These are phyloP conservation scores for Agelastica alni DNA, from an alignment of 2,888 invertebrate species.

Conservation along the genomic window DNA sequence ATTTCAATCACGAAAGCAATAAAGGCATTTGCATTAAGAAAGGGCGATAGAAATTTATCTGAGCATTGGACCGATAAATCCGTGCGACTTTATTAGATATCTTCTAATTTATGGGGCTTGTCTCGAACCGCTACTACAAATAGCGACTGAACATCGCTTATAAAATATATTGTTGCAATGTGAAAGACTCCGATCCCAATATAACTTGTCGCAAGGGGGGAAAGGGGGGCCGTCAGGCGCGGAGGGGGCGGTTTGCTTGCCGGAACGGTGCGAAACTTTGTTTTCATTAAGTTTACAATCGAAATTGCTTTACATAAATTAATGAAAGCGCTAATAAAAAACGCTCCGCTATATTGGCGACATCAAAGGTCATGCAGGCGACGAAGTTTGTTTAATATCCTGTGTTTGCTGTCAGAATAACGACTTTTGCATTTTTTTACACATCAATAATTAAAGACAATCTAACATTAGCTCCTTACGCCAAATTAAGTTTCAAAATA, in stretches of 20 bases:
- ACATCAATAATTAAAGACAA: too few species aligned
- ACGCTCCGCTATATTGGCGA: slow-evolving; percentile 27
- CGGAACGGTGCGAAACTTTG: slow-evolving; percentile 36
- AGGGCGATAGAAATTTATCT: slow-evolving; percentile 55
- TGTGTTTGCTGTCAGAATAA: slow-evolving; percentile 11
- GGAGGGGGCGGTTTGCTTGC: slow-evolving; percentile 18
- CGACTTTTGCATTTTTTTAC: slow-evolving; percentile 10
- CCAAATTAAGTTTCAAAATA: too few species aligned
- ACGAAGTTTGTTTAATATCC: slow-evolving; percentile 25
- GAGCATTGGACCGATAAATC: slow-evolving; percentile 56
- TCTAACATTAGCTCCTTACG: too few species aligned
- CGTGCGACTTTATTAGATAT: slow-evolving; percentile 59
- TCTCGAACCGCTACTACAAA: slow-evolving; percentile 53
- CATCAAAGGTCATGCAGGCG: slow-evolving; percentile 21
- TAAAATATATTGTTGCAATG: slow-evolving; percentile 46
- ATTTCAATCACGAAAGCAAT: slow-evolving; percentile 29
- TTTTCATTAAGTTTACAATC: slow-evolving; percentile 39
- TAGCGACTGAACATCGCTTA: slow-evolving; percentile 50
- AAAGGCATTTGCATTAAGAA: slow-evolving; percentile 52
- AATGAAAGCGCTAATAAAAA: slow-evolving; percentile 36
- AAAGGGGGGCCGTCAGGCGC: background rate
- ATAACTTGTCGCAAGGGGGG: slow-evolving; percentile 37
- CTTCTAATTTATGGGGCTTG: slow-evolving; percentile 57
- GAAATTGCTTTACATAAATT: slow-evolving; percentile 38
- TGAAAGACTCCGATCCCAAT: slow-evolving; percentile 40